phyloP scores from a whole-genome alignment of 2,797 vertebrate species.

The Fistularia commersonii region DNA sequence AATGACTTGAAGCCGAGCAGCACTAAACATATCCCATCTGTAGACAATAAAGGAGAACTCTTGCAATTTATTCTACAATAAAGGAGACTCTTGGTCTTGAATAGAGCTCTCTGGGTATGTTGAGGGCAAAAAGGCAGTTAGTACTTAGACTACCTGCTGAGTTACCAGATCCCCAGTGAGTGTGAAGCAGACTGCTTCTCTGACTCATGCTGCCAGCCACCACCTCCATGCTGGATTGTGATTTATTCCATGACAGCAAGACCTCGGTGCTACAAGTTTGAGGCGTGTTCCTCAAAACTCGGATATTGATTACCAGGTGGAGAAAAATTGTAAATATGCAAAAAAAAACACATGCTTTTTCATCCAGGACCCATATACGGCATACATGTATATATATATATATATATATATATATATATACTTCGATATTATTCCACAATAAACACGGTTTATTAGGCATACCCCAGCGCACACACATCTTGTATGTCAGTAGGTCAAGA shows the following conservation, averaged over 20 bases:
- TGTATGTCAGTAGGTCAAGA: constrained; percentile 36
- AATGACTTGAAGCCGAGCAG: constrained; percentile 35
- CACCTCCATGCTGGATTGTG: constrained; percentile 57
- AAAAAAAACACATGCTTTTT: constrained; percentile 3
- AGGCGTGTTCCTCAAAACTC: constrained; percentile 28
- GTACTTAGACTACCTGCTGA: constrained; percentile 71
- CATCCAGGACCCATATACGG: too few species aligned
- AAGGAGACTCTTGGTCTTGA: constrained; percentile 53
- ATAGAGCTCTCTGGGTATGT: constrained; percentile 50
- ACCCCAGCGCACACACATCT: constrained; percentile 8
- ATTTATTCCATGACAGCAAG: constrained; percentile 57
- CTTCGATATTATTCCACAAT: too few species aligned
- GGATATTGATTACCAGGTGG: constrained; percentile 36
- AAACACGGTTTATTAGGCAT: too few species aligned
- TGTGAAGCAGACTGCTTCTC: constrained; percentile 67
- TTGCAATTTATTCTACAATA: constrained; percentile 51
- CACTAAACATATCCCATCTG: constrained; percentile 48
- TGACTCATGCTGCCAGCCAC: constrained; percentile 59
- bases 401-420: too few species aligned
- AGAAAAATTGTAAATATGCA: constrained; percentile 10
- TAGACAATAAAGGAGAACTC: constrained; percentile 51
- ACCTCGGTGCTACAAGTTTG: constrained; percentile 31
- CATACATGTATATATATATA: too few species aligned
- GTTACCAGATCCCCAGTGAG: constrained; percentile 71
- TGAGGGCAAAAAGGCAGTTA: constrained; percentile 59